Evolutionary conservation across 2,797 vertebrate genomes (phyloP), one percentile per base, ranked within the genome.

Genomic region (Gadopsis bispinosus): DNA sequence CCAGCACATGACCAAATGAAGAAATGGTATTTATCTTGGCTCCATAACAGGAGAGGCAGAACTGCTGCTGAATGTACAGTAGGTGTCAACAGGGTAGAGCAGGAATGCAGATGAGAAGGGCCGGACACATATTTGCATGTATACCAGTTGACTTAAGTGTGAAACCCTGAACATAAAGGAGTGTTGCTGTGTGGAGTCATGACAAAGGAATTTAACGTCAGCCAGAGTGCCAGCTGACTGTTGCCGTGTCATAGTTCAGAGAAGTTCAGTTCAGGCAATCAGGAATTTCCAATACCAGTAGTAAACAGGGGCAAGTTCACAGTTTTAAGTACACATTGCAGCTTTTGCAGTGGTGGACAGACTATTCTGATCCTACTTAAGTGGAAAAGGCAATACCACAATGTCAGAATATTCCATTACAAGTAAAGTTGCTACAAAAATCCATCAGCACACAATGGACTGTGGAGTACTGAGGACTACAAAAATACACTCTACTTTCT

Each of bases 1-100:
- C 22, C 77, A 86, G 80, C 73, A 83, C 86, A 91, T 90, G 87
- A 85, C 90, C 92, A 91, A 94, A 91, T 87, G 85, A 88, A 92
- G 91, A 68, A 89, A 87, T 76, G 77, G 82, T 67, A 70, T 90
- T 90, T 89, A 68, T 88, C 89, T 86, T 89, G 91, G 85, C 86
- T 77, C 91, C 88, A 85, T 89, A 90, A 76, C 22, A 33, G 90
- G 85, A 89, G 85, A 88, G 68, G 79, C 76, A 37, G 67, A 37
- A 64, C 82, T 73, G 83, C 77, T 82, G 43, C 41, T 41, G 54
- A 89, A 81, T 79, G 74, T 81, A 75, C 76, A 65, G 73, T 84
- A 84, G 69, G 78, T 87, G 86, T 87, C 68, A 77, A 72, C 59
- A 31, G 81, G 85, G 85, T 85, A 84, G 83, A 79, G 77, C 50